Evolutionary conservation across 2,797 vertebrate species (phyloP).

Genomic region (Novumbra hubbsi): DNA sequence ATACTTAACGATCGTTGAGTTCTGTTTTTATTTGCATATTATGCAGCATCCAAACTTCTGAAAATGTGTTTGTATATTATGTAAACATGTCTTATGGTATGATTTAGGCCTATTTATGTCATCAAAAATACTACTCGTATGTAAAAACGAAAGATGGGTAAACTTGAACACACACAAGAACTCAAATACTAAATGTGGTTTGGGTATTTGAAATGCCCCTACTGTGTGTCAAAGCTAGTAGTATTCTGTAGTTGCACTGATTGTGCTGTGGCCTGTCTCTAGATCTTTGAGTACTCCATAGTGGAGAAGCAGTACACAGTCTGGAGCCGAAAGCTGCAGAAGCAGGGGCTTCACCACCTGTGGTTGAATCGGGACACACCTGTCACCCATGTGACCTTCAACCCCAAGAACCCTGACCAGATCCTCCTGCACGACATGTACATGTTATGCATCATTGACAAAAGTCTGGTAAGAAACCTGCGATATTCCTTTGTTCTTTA

Average conservation of each 20-base stretch:
- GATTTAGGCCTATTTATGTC: too few relatives aligned
- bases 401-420: conserved; percentile 75
- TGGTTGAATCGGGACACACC: conserved; percentile 88
- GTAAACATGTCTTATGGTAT: too few relatives aligned
- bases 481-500: not conserved
- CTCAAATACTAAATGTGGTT: too few relatives aligned
- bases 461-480: conserved; percentile 79
- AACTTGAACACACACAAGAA: too few relatives aligned
- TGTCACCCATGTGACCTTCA: conserved; percentile 84
- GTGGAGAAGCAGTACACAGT: conserved; percentile 81
- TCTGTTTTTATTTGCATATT: too few relatives aligned
- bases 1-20: too few relatives aligned
- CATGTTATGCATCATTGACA: conserved; percentile 93
- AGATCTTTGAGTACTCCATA: conserved; percentile 91
- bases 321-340: conserved; percentile 87
- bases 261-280: not conserved
- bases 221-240: not conserved
- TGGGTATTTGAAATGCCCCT: too few relatives aligned
- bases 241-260: not conserved
- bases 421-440: conserved; percentile 85
- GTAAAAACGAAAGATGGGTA: too few relatives aligned
- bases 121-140: too few relatives aligned
- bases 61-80: too few relatives aligned
- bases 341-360: conserved; percentile 76
- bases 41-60: too few relatives aligned